These are phyloP conservation scores for Venusia cambrica DNA, from an alignment of 2,888 invertebrate genomes.

Conservation along the genomic window DNA sequence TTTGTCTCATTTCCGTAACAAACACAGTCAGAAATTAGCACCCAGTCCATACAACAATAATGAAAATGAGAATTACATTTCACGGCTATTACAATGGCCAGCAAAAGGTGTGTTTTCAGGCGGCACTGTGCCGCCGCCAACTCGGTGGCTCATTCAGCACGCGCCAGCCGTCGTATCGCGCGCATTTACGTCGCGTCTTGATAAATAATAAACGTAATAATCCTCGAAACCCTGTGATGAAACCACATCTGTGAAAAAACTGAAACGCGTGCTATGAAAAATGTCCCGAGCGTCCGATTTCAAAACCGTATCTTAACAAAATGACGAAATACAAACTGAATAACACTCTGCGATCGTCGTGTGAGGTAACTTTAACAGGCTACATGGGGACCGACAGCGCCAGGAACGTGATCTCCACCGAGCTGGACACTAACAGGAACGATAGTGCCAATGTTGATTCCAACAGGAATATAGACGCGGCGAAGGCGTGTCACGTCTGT, in stretches of 20 bases:
- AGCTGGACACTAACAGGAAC: constrained; percentile 57
- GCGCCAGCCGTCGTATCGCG: constrained; percentile 23
- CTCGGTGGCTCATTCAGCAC: no score
- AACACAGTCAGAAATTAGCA: not conserved
- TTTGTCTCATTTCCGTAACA: constrained; percentile 9
- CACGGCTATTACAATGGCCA: constrained; percentile 3
- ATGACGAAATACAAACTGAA: constrained; percentile 82
- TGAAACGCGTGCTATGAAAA: constrained; percentile 32
- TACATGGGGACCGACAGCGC: constrained; percentile 55
- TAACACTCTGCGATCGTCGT: constrained; percentile 58
- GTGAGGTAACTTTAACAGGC: constrained; percentile 72
- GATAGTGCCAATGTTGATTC: constrained; percentile 49
- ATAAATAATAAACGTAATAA: constrained; percentile 23
- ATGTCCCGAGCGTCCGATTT: constrained; percentile 65
- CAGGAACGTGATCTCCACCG: no score
- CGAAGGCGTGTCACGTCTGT: constrained; percentile 51
- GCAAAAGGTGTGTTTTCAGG: constrained; percentile 22
- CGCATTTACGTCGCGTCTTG: constrained; percentile 17
- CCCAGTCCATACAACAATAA: constrained; percentile 2
- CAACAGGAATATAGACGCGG: constrained; percentile 52
- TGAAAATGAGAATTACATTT: constrained; percentile 13
- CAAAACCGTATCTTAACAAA: constrained; percentile 60
- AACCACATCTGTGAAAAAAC: constrained; percentile 32
- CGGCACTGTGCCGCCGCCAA: no score
- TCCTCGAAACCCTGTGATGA: constrained; percentile 35